These are phyloP conservation scores for Epizoanthus ramosus DNA, from an alignment of 92 coral and sea anemone genomes.

Conservation along the genomic window DNA sequence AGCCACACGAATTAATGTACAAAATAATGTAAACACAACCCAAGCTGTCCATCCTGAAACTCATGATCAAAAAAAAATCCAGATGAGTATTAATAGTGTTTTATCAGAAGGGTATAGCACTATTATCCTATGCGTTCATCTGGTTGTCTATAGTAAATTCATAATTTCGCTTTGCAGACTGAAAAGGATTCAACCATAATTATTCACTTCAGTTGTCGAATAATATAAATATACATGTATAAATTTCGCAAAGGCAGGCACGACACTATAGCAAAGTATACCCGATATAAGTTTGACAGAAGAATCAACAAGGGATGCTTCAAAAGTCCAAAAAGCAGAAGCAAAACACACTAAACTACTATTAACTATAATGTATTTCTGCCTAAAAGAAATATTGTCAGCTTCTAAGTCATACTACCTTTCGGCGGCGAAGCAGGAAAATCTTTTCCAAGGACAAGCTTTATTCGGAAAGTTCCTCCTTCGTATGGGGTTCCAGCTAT, in stretches of 20 bases:
- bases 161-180: background rate
- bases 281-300: no score
- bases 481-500: conserved; percentile 99
- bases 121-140: background rate
- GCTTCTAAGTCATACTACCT: conserved; percentile 60
- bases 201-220: background rate
- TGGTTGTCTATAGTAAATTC: background rate
- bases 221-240: no score
- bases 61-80: no score
- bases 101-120: background rate
- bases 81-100: no score
- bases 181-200: background rate
- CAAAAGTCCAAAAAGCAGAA: background rate
- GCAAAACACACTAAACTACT: background rate
- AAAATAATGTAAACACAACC: no score
- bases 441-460: conserved; percentile 93
- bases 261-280: background rate
- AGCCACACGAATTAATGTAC: no score
- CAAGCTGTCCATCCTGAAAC: no score
- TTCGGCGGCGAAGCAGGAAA: conserved; percentile 97
- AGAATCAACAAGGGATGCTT: no score
- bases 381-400: background rate
- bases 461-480: conserved; percentile 92
- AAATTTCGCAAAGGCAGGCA: no score
- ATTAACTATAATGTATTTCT: background rate